Evolutionary conservation across 2,888 invertebrate genomes (phyloP).

Genomic region (Eupithecia inturbata): DNA sequence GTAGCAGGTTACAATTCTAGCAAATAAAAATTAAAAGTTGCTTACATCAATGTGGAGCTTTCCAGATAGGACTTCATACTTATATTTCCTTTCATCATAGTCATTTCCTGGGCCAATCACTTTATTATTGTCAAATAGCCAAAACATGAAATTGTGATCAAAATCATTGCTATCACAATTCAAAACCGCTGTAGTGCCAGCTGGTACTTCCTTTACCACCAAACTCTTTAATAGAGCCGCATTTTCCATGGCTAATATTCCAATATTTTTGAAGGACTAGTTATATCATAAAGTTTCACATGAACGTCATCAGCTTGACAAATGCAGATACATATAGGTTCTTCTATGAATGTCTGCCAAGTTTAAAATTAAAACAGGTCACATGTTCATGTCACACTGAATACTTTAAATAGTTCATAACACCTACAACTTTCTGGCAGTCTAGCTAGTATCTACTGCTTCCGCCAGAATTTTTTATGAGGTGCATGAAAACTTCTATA

Average conservation of each 20-base stretch:
- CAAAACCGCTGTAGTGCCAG: slow-evolving; percentile 84
- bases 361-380: slow-evolving; percentile 80
- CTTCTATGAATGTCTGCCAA: slow-evolving; percentile 76
- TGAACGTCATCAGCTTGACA: slow-evolving; percentile 1
- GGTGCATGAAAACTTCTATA: slow-evolving; percentile 89
- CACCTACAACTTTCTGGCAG: slow-evolving; percentile 41
- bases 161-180: slow-evolving; percentile 87
- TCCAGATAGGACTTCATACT: slow-evolving; percentile 88
- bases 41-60: slow-evolving; percentile 87
- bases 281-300: slow-evolving; percentile 62
- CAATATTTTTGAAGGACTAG: slow-evolving; percentile 46
- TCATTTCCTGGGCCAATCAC: slow-evolving; percentile 86
- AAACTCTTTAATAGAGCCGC: slow-evolving; percentile 61
- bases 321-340: slow-evolving; percentile 50
- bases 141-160: slow-evolving; percentile 87
- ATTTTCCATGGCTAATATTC: slow-evolving; percentile 36
- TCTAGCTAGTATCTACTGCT: slow-evolving; percentile 65
- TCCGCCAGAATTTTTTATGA: slow-evolving; percentile 81
- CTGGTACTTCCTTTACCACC: slow-evolving; percentile 79
- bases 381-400: slow-evolving; percentile 63
- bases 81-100: slow-evolving; percentile 85
- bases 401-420: slow-evolving; percentile 53
- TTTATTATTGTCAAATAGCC: slow-evolving; percentile 84
- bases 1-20: background rate
- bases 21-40: slow-evolving; percentile 34